These are phyloP conservation scores for Diplazon laetatorius DNA, from an alignment of 2,888 invertebrate genomes.

Conservation along the genomic window DNA sequence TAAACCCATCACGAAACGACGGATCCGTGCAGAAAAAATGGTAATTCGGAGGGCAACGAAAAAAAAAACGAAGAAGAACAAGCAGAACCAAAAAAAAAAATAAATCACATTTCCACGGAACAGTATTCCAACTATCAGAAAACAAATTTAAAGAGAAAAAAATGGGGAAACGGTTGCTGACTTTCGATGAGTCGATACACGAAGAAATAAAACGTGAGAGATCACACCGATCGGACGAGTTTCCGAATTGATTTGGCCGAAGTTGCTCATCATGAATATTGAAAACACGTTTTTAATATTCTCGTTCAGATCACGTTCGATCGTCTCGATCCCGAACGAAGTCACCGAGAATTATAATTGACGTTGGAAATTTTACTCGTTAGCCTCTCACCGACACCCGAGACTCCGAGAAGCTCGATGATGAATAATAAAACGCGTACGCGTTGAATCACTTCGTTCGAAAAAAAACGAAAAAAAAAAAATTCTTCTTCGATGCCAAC, in stretches of 20 bases:
- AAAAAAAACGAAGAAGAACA: too few relatives aligned
- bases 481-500: too few relatives aligned
- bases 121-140: conserved; percentile 53
- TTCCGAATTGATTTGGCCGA: conserved; percentile 46
- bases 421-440: too few relatives aligned
- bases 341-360: conserved; percentile 45
- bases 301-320: conserved; percentile 33
- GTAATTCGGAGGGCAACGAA: conserved; percentile 56
- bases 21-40: conserved; percentile 29
- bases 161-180: conserved; percentile 9
- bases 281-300: conserved; percentile 9
- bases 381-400: conserved; percentile 11
- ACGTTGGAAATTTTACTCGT: conserved; percentile 24
- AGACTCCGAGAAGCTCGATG: too few relatives aligned
- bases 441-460: too few relatives aligned
- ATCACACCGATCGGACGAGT: conserved; percentile 37
- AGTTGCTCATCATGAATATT: conserved; percentile 39
- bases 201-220: conserved; percentile 19
- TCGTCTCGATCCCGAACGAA: conserved; percentile 25
- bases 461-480: too few relatives aligned
- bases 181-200: conserved; percentile 44
- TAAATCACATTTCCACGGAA: conserved; percentile 58
- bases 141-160: conserved; percentile 17
- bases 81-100: conserved; percentile 25
- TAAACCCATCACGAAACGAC: too few relatives aligned